Percentiles rank a stretch among this genome's conserved stretches.
Conservation (phyloP, 2,113 vertebrate species). For the Apus apus region DNA sequence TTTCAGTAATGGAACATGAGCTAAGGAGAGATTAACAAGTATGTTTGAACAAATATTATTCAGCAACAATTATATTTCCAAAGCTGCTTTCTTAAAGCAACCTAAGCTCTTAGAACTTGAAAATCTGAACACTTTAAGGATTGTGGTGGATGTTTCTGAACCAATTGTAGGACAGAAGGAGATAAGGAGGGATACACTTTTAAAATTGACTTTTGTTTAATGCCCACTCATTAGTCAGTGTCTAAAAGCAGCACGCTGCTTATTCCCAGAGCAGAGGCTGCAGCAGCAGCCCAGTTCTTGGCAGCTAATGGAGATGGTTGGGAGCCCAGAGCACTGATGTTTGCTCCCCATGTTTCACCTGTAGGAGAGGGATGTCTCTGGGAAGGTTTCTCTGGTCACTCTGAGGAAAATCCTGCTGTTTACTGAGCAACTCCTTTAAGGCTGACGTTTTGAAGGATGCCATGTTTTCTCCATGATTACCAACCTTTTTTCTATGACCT, state of each 20-base stretch:
- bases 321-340: not conserved
- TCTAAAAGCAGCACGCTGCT: slow-evolving; percentile 57
- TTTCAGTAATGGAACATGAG: not conserved
- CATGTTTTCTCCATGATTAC: not conserved
- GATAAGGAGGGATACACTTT: not conserved
- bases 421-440: not conserved
- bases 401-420: not conserved
- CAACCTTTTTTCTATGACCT: not conserved
- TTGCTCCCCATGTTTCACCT: not conserved
- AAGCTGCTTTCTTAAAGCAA: not conserved
- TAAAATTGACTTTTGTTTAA: not conserved
- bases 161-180: not conserved
- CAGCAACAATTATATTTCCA: not conserved
- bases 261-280: not conserved
- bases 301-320: not conserved
- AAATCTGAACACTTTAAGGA: not conserved
- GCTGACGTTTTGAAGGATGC: not conserved
- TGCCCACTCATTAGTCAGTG: slow-evolving; percentile 22
- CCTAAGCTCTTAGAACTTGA: not conserved
- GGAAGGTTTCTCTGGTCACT: not conserved
- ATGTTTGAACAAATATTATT: not conserved
- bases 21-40: not conserved
- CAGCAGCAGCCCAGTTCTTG: not conserved
- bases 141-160: not conserved
- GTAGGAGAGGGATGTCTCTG: not conserved